Evolutionary conservation across 2,888 invertebrate genomes (phyloP), one percentile per base, ranked within the genome.

Genomic region (Chrysolina americana): DNA sequence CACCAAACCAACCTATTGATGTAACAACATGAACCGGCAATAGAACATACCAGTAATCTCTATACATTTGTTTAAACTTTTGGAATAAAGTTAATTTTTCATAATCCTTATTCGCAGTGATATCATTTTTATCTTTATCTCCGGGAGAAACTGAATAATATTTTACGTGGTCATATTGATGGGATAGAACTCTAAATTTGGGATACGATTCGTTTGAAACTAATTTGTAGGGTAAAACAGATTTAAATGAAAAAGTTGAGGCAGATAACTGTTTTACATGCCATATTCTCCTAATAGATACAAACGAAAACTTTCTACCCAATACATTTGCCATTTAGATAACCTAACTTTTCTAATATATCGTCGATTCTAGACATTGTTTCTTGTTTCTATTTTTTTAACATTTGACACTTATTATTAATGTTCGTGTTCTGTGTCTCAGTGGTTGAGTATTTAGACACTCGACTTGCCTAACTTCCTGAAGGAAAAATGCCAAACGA

Each of bases 1-100:
- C 89, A 17, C 94, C 95, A 87, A 95, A 93, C 98, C 98, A 99
- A 71, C 94, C 90, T 44, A 92, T 89, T 2, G 98, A 99, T 11
- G 98, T 98, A 19, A 93, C 91, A 65, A 95, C 85, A 89, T 99
- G 99, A 2, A 99, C 98, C 5, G 97, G 98, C 73, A 99, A 90
- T 73, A 98, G 89, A 70, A 99, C 95, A 89, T 99, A 98, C 96
- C 99, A 99, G 89, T 99, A 98, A 86, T 98, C 95, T 86, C 94
- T 95, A 86, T 96, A 96, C 94, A 98, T 95, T 84, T 94, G 90
- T 87, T 97, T 98, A 88, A 98, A 97, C 84, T 92, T 92, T 82
- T 95, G 92, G 84, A 96, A 92, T 2, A 97, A 86, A 0, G 93
- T 91, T 81, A 89, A 85, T 86, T 95, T 91, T 80, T 78, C 48